Base-by-base conservation (phyloP, 1,140 invertebrate species). In the Lamellibrachia luymesi region DNA sequence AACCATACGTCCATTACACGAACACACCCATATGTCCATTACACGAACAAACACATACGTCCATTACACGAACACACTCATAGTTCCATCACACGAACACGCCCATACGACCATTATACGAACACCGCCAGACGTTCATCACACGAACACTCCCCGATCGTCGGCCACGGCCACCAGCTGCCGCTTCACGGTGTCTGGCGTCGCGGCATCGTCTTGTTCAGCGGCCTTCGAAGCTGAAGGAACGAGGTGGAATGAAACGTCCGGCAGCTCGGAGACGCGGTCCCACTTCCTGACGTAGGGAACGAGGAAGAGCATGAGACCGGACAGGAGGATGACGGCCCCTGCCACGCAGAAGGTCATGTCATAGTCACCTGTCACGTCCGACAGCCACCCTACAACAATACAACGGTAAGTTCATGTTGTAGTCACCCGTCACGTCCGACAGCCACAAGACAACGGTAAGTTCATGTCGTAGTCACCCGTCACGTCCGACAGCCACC, bases 221-320 rank as follows among this genome's bases (percentile, higher is more conserved):
- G 13, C 64, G 13, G 13, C 64, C 64, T 22, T 56, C 52, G 52
- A 13, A 13, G 52, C 52, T 7, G 52, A 56, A 56, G 52, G 64
- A 4, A 80, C 64, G 64, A 80, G 64, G 13, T 1, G 64, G 64
- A 80, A 80, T 10, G 64, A 80, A 0, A 80, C 64, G 17, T 80
- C 64, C 64, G 64, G 64, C 2, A 80, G 64, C 2, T 2, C 64
- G 64, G 64, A 80, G 64, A 80, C 64, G 64, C 91, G 92, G 51
- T 93, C 92, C 80, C 90, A 94, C 80, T 38, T 90, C 22, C 51
- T 38, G 10, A 94, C 38, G 38, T 91, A 94, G 4, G 93, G 93
- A 13, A 92, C 91, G 92, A 91, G 80, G 64, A 94, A 93, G 91
- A 94, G 93, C 93, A 94, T 94, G 90, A 94, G n/a, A 27, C 93